Conservation (phyloP, 2,113 vertebrate species). For the Oenanthe oenanthe region DNA sequence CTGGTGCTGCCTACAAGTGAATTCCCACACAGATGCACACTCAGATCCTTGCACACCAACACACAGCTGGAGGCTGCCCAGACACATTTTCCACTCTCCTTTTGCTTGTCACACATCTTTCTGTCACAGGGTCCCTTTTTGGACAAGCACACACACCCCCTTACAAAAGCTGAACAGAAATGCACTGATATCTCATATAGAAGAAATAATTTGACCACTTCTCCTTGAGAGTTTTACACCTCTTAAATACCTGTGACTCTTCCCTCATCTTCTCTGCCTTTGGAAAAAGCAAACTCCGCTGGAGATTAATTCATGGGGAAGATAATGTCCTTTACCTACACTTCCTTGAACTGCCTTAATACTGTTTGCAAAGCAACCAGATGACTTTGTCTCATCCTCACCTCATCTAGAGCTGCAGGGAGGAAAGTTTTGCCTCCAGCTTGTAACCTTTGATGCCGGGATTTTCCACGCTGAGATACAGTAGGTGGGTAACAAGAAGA, state of each 20-base stretch:
- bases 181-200: constrained; percentile 51
- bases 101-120: not conserved
- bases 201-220: constrained; percentile 71
- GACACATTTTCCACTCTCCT: not conserved
- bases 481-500: constrained; percentile 30
- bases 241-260: constrained; percentile 84
- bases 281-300: constrained; percentile 73
- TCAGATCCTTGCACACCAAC: not conserved
- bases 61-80: not conserved
- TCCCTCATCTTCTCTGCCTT: constrained; percentile 70
- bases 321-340: constrained; percentile 5
- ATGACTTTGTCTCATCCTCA: not conserved
- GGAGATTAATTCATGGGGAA: constrained; percentile 80
- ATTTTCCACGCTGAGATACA: constrained; percentile 8
- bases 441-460: not conserved
- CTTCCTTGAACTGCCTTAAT: constrained; percentile 8
- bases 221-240: constrained; percentile 69
- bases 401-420: not conserved
- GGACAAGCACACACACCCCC: not conserved
- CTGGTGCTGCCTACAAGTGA: not conserved
- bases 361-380: not conserved
- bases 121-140: not conserved
- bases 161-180: constrained; percentile 39
- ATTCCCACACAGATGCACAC: not conserved
- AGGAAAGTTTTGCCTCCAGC: constrained; percentile 38